Conservation (phyloP, 64 coral and sea anemone species). For the Pocillopora damicornis region DNA sequence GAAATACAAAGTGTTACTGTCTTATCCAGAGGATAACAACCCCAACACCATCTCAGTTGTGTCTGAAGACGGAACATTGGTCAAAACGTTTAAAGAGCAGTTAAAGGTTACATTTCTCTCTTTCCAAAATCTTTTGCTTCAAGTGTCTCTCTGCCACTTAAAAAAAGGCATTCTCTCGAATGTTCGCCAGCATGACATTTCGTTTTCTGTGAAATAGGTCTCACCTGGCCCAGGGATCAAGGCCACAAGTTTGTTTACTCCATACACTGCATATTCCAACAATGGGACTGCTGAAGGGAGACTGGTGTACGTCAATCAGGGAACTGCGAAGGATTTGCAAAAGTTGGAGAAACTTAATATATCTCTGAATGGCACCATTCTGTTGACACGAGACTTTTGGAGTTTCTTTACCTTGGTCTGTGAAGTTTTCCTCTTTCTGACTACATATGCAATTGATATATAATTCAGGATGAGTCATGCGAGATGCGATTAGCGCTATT, state of each 20-base stretch:
- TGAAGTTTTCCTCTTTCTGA: no score
- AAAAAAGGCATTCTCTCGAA: no score
- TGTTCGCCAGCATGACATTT: background rate
- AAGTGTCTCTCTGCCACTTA: no score
- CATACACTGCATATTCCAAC: constrained; percentile 51
- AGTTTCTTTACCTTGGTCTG: background rate
- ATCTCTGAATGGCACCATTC: constrained; percentile 62
- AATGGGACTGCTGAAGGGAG: constrained; percentile 58
- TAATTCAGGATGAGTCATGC: no score
- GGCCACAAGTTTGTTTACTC: background rate
- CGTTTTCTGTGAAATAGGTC: constrained; percentile 15
- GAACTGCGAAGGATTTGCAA: constrained; percentile 17
- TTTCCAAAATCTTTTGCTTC: no score
- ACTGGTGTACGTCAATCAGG: constrained; percentile 42
- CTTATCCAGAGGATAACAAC: constrained; percentile 46
- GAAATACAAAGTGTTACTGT: constrained; percentile 41
- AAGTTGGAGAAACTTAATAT: constrained; percentile 51
- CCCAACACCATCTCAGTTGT: constrained; percentile 50
- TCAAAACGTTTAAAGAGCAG: constrained; percentile 31
- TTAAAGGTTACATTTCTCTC: constrained; percentile 12
- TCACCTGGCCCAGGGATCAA: constrained; percentile 13
- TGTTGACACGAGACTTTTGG: background rate
- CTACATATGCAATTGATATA: no score
- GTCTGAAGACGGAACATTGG: constrained; percentile 19
- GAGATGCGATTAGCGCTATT: no score